phyloP scores from a whole-genome alignment of 2,113 vertebrate genomes.

The Cebidichthys violaceus region DNA sequence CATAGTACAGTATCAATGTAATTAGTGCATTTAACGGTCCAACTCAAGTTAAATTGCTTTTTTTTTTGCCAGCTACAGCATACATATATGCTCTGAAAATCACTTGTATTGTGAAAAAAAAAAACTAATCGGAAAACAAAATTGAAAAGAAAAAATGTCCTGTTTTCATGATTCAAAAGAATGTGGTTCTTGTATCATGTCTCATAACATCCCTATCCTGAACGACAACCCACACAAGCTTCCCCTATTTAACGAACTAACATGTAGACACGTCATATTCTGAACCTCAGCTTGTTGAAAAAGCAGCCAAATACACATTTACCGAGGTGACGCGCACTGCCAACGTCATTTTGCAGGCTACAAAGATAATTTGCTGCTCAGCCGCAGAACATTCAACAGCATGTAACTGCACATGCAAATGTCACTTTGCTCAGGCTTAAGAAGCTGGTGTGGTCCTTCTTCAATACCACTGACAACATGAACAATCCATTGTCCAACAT shows the following conservation, averaged over 20 bases:
- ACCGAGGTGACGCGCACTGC: background rate
- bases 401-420: background rate
- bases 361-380: background rate
- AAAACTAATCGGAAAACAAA: background rate
- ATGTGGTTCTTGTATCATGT: background rate
- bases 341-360: background rate
- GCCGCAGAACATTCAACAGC: background rate
- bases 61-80: background rate
- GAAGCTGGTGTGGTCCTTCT: background rate
- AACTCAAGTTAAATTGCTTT: background rate
- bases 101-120: background rate
- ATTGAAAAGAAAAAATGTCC: background rate
- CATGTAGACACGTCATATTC: background rate
- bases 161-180: background rate
- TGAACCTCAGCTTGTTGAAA: background rate
- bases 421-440: background rate
- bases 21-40: conserved; percentile 11
- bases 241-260: background rate
- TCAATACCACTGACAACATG: background rate
- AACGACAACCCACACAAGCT: background rate
- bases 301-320: background rate
- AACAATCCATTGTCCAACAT: background rate
- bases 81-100: background rate
- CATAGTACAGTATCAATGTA: conserved; percentile 14
- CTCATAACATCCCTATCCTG: background rate